A percentile compares a stretch with the other conserved stretches of the same genome.
Evolutionary conservation across 2,888 invertebrate species (phyloP).

Genomic region (Alcis repandata): DNA sequence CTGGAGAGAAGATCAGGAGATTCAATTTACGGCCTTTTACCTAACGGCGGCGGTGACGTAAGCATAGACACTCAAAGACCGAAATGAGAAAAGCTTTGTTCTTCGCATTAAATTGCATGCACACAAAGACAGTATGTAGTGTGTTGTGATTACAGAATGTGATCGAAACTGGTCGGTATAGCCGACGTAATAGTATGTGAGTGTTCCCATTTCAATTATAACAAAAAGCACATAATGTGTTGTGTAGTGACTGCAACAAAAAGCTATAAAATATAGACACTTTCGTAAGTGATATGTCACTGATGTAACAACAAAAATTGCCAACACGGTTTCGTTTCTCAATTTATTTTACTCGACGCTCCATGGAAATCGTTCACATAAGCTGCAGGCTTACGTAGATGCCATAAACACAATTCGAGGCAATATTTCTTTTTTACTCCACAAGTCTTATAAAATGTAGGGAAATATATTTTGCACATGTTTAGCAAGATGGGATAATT

Average conservation of each 20-base stretch:
- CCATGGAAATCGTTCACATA: constrained; percentile 19
- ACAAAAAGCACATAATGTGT: too few species aligned
- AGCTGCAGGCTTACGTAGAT: constrained; percentile 28
- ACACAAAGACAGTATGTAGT: too few species aligned
- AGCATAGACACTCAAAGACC: neutral
- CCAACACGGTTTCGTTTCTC: neutral
- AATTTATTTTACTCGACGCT: neutral
- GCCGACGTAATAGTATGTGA: too few species aligned
- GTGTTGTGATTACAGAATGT: too few species aligned
- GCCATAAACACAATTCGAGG: constrained; percentile 23
- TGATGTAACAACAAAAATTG: neutral
- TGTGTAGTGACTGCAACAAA: too few species aligned
- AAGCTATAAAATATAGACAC: too few species aligned
- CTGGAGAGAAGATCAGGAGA: constrained; percentile 23
- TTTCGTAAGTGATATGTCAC: constrained; percentile 3
- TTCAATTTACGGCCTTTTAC: constrained; percentile 33
- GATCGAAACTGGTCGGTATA: too few species aligned
- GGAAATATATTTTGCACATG: constrained; percentile 13
- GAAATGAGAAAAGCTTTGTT: too few species aligned
- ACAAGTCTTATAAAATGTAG: constrained; percentile 3
- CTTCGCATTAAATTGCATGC: too few species aligned
- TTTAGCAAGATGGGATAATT: constrained; percentile 24
- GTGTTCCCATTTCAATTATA: too few species aligned
- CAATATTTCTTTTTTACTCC: constrained; percentile 18
- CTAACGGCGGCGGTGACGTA: neutral